These are phyloP conservation scores for Venusia cambrica DNA, from an alignment of 2,888 invertebrate genomes.

Conservation along the genomic window DNA sequence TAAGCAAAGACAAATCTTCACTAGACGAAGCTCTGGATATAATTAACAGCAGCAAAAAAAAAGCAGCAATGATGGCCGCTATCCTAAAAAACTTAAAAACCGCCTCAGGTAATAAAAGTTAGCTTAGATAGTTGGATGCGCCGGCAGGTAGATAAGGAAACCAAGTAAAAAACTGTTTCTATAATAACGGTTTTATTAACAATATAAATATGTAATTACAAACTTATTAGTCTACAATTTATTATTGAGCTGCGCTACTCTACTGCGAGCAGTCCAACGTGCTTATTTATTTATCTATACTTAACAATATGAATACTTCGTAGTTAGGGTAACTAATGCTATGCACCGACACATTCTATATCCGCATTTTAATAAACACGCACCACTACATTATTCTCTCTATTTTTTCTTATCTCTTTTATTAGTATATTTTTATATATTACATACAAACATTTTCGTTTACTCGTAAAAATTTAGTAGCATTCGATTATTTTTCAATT, in stretches of 20 bases:
- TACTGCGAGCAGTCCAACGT: constrained; percentile 78
- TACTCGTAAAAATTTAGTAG: constrained; percentile 38
- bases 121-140: constrained; percentile 1
- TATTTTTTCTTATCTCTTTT: constrained; percentile 36
- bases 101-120: constrained; percentile 2
- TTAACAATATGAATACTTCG: constrained; percentile 6
- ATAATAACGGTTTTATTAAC: constrained; percentile 81
- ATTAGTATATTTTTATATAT: constrained; percentile 42
- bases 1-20: constrained; percentile 29
- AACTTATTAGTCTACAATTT: constrained; percentile 75
- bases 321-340: constrained; percentile 45
- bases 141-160: constrained; percentile 2
- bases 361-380: constrained; percentile 24
- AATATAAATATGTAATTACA: constrained; percentile 80
- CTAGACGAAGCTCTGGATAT: constrained; percentile 39
- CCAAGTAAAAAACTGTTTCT: constrained; percentile 39
- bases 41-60: constrained; percentile 40
- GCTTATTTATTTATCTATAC: constrained; percentile 42
- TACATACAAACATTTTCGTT: constrained; percentile 49
- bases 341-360: constrained; percentile 58
- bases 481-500: constrained; percentile 49
- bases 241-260: constrained; percentile 74
- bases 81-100: constrained; percentile 22
- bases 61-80: constrained; percentile 30
- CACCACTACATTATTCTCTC: constrained; percentile 25